Conservation (phyloP, 2,888 invertebrate species). For the Ypsolopha scabrella region DNA sequence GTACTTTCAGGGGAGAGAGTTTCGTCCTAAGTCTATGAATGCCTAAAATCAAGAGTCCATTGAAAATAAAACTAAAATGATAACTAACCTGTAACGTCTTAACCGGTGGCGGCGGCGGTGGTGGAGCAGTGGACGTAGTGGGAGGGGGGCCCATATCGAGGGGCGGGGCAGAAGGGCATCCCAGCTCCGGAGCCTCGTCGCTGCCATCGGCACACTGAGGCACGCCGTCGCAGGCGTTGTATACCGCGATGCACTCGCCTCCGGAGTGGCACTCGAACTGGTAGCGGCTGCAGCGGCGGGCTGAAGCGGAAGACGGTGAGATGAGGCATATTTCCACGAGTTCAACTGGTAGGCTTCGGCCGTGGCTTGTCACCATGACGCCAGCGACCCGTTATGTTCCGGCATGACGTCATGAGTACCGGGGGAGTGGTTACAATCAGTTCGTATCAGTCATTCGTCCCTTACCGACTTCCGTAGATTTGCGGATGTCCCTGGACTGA, state of each 20-base stretch:
- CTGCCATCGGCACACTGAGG: constrained; percentile 92
- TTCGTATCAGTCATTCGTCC: too few species aligned
- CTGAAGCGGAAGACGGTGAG: constrained; percentile 20
- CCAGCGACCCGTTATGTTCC: too few species aligned
- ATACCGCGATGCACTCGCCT: constrained; percentile 93
- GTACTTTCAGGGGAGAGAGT: too few species aligned
- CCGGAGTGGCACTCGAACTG: constrained; percentile 90
- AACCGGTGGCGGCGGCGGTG: constrained; percentile 9
- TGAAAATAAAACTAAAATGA: too few species aligned
- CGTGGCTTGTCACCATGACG: too few species aligned
- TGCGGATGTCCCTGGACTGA: too few species aligned
- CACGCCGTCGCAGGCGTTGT: constrained; percentile 95
- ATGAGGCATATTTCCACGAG: neutral
- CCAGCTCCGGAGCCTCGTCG: constrained; percentile 89
- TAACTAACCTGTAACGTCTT: neutral
- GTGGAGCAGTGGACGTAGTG: constrained; percentile 14
- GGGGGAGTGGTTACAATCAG: too few species aligned
- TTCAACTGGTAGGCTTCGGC: neutral
- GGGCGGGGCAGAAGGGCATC: constrained; percentile 72
- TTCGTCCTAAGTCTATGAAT: too few species aligned
- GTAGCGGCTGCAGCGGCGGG: constrained; percentile 79
- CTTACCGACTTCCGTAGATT: too few species aligned
- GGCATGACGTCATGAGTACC: too few species aligned
- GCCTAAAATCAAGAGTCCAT: too few species aligned
- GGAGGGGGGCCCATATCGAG: constrained; percentile 35